Percentiles rank a stretch among this genome's conserved stretches.
These are phyloP conservation scores for Cephalopterus ornatus DNA, from an alignment of 2,113 vertebrate species.

Conservation along the genomic window DNA sequence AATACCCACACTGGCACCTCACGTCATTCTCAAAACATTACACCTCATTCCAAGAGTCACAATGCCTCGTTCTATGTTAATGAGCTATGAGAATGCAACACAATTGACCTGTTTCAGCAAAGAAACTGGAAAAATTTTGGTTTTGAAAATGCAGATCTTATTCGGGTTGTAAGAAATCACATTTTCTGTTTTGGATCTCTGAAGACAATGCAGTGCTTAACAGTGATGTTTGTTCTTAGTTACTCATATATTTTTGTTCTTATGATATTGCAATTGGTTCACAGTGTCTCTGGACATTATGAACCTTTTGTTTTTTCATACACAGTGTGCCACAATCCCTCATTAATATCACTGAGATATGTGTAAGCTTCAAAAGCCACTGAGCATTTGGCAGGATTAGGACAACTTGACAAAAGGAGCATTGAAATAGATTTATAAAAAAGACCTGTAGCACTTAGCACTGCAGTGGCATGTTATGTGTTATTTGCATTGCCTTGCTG, in stretches of 20 bases:
- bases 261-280: background rate
- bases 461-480: background rate
- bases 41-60: background rate
- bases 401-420: background rate
- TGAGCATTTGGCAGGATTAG: background rate
- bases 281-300: background rate
- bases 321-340: background rate
- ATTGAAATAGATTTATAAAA: background rate
- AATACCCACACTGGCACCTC: background rate
- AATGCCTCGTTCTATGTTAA: background rate
- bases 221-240: background rate
- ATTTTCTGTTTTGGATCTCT: background rate
- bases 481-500: background rate
- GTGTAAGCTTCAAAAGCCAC: background rate
- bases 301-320: background rate
- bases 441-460: background rate
- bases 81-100: conserved; percentile 20
- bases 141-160: conserved; percentile 36
- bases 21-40: background rate
- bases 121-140: conserved; percentile 52
- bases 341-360: background rate
- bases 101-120: conserved; percentile 51
- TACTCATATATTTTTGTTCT: background rate
- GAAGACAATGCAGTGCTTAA: background rate
- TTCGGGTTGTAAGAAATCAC: background rate